Base-by-base conservation (phyloP, 2,888 invertebrate species). In the Lasioglossum oenotherae region DNA sequence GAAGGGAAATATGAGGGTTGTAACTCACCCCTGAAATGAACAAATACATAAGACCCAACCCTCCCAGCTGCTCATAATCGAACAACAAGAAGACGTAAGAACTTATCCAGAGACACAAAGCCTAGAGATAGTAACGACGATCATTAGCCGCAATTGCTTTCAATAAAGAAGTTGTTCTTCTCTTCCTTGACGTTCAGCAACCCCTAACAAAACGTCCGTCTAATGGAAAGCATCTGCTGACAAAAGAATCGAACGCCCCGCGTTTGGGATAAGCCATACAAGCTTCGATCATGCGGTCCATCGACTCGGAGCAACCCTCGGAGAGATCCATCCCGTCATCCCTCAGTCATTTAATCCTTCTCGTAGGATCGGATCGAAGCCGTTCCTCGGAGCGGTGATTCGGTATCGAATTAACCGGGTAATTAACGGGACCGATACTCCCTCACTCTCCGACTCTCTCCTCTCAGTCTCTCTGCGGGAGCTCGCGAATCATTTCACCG, bases 271-370 rank as follows among this genome's bases (percentile, higher is more conserved):
- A 81, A 81, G 69, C 79, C 76, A 72, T 35, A 78, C 81, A 87
- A 87, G 84, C 74, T 82, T 83, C 80, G 78, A 88, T 87, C 87
- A 81, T 79, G 64, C 82, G 74, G 82, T 73, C 84, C 87, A 81
- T 82, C 85, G 85, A 84, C 78, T 74, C 87, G 88, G 12, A 76
- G 82, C 79, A 74, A 88, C 87, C 85, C 87, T 85, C 80, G 82
- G 57, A 57, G 57, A 78, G 77, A 80, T 57, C 78, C 53, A 64
- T 74, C 83, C 71, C 81, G 71, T 67, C 38, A 46, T 41, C 81
- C 75, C 44, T 79, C 31, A 57, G 53, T 80, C 78, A 44, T 80
- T 85, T 78, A 73, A 82, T 84, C 81, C 83, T 73, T 79, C 78
- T 73, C 60, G 35, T 49, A 57, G 27, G 64, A 38, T 16, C 27